Percentiles rank a stretch among this genome's conserved stretches.
Conservation (phyloP, 2,888 invertebrate genomes). For the Oxycera nigricornis region DNA sequence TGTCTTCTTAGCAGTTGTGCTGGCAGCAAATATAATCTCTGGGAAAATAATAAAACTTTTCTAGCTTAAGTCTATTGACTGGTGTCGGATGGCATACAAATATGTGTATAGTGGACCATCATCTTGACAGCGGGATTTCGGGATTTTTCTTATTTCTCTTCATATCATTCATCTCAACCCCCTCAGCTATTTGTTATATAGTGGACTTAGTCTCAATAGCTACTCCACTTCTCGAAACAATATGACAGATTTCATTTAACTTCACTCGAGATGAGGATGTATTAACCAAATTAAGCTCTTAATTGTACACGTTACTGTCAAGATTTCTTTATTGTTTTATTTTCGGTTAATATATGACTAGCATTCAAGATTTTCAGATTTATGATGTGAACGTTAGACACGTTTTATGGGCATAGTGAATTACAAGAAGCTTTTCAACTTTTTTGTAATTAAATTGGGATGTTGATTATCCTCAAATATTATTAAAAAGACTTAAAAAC, state of each 20-base stretch:
- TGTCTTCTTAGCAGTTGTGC: conserved; percentile 26
- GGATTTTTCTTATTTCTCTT: neutral
- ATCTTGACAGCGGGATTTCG: conserved; percentile 22
- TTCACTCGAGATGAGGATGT: conserved; percentile 25
- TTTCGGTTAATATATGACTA: conserved; percentile 17
- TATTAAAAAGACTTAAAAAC: too few relatives aligned
- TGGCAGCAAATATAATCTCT: conserved; percentile 27
- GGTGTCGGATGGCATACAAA: conserved; percentile 16
- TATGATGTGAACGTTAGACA: too few relatives aligned
- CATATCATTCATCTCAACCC: conserved; percentile 1
- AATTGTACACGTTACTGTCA: conserved; percentile 16
- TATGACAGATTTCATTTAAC: conserved; percentile 31
- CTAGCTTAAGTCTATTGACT: neutral
- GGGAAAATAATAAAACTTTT: conserved; percentile 34
- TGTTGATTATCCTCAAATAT: too few relatives aligned
- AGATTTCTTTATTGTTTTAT: conserved; percentile 19
- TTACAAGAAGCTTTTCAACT: too few relatives aligned
- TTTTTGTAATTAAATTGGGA: too few relatives aligned
- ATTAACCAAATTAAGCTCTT: conserved; percentile 32
- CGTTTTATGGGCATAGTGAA: too few relatives aligned
- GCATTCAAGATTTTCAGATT: too few relatives aligned
- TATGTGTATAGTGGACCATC: conserved; percentile 13
- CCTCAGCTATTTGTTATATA: neutral
- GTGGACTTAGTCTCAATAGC: conserved; percentile 25
- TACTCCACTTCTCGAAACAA: neutral